phyloP scores from a whole-genome alignment of 1,140 invertebrate genomes.

The Paralvinella palmiformis region DNA sequence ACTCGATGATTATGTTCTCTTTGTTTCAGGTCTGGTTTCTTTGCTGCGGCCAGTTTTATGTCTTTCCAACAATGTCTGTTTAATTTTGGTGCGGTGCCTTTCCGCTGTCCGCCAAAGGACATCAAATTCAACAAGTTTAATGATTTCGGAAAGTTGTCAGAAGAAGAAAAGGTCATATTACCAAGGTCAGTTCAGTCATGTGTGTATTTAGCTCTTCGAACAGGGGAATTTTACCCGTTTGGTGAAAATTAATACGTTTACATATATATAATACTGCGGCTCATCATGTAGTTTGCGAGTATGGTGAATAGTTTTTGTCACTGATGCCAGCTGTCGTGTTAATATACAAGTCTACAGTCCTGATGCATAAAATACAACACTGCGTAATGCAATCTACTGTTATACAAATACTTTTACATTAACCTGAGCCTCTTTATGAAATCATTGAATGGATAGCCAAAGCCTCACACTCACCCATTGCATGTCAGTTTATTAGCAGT shows the following conservation, averaged over 20 bases:
- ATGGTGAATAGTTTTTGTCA: neutral
- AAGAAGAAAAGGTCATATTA: conserved; percentile 43
- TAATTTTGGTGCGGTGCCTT: conserved; percentile 82
- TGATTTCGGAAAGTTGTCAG: conserved; percentile 62
- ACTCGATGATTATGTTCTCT: neutral
- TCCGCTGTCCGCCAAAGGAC: conserved; percentile 69
- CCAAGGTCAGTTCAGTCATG: conserved; percentile 7
- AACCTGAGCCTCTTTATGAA: no score
- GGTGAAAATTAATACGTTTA: no score
- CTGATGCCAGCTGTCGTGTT: neutral
- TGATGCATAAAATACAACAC: no score
- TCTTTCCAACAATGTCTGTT: conserved; percentile 90
- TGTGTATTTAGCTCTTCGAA: neutral
- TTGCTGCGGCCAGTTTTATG: conserved; percentile 92
- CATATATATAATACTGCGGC: no score
- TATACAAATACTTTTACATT: no score
- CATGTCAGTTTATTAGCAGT: no score
- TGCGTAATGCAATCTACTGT: no score
- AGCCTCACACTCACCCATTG: no score
- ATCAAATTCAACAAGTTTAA: conserved; percentile 69
- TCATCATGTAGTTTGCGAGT: neutral
- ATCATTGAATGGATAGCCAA: no score
- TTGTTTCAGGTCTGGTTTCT: conserved; percentile 70
- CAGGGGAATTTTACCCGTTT: no score
- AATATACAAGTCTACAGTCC: neutral